phyloP scores from a whole-genome alignment of 2,797 vertebrate species.

The Sternotherus odoratus region DNA sequence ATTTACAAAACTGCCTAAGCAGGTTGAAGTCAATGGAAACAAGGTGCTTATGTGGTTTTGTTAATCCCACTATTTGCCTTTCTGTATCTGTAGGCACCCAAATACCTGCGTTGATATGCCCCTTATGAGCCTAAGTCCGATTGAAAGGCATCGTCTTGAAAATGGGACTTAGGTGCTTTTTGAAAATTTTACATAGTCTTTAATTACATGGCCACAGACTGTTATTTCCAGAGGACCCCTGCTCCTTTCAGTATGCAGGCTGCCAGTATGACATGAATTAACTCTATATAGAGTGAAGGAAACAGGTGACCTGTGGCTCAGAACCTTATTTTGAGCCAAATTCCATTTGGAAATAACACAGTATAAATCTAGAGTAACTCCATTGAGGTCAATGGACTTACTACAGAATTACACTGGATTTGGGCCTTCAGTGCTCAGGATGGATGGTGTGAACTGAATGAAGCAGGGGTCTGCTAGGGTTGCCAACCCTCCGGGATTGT shows the following conservation, averaged over 20 bases:
- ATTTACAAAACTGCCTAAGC: neutral
- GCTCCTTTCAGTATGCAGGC: neutral
- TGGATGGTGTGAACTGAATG: neutral
- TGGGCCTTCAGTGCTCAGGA: neutral
- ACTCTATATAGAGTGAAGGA: neutral
- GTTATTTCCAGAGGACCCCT: neutral
- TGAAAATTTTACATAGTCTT: no score
- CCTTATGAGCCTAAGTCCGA: neutral
- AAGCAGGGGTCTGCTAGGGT: neutral
- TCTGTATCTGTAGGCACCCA: neutral
- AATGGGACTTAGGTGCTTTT: no score
- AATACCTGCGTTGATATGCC: neutral
- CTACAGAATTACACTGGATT: neutral
- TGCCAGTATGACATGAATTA: neutral
- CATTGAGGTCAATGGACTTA: neutral
- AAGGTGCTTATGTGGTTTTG: neutral
- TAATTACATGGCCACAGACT: neutral
- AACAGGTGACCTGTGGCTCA: neutral
- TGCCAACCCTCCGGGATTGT: no score
- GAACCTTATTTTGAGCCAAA: neutral
- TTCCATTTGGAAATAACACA: neutral
- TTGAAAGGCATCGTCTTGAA: neutral
- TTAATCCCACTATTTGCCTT: neutral
- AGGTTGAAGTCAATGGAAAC: neutral
- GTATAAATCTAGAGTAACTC: neutral